Evolutionary conservation across 2,113 vertebrate species (phyloP), one percentile per base, ranked within the genome.

Genomic region (Quiscalus mexicanus): DNA sequence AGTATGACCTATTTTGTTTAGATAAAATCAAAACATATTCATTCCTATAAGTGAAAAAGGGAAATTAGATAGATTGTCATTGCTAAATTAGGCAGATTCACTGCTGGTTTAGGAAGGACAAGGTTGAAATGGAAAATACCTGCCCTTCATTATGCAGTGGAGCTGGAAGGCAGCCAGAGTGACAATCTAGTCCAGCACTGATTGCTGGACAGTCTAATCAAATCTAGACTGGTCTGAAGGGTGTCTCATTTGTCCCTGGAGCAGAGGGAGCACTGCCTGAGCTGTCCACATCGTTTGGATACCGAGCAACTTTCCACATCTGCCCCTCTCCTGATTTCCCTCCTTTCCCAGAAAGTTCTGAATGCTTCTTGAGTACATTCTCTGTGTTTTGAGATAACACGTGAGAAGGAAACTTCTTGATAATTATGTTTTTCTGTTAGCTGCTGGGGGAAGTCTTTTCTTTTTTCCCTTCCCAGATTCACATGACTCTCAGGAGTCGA

Each of bases 401-500:
- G 6, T 71, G 84, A 83, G 69, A 64, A 90, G 65, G 68, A 96
- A 96, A 62, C 45, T 60, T 81, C 64, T 76, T 84, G 63, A 67
- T 77, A 25, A 42, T 33, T 60, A 35, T 92, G 73, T 83, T 89
- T 83, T 62, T 55, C 77, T 89, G 39, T 64, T 70, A 83, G 55
- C 81, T 89, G 64, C 76, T 81, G 64, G 62, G 62, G 76, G 77
- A 93, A 90, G 23, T 89, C 33, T 95, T 79, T 56, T 87, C 41
- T 79, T 53, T 80, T 64, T 79, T 67, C 55, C 68, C 80, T 84
- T 86, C 67, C 53, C n/a, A 49, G 65, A 50, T 93, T 89, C 93
- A 93, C 77, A 95, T 95, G 95, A 93, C 84, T 95, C 53, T 62
- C 90, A 91, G 89, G 53, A 93, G 89, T 71, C 0, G 85, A 84